A percentile compares a stretch with the other conserved stretches of the same genome.
Conservation (phyloP, 2,797 vertebrate genomes). For the Sebastes minor region DNA sequence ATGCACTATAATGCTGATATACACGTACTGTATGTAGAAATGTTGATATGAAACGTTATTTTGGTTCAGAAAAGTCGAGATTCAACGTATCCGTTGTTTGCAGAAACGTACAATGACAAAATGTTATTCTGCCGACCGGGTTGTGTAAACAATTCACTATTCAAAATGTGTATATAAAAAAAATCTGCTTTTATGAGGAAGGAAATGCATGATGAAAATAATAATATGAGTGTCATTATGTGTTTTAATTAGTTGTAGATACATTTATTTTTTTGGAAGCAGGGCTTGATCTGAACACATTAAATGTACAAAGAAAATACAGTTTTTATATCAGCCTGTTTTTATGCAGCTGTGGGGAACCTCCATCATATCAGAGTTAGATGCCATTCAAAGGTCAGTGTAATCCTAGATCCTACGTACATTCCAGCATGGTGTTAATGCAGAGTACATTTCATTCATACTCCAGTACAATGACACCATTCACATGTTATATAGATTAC, state of each 20-base stretch:
- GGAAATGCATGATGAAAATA: neutral
- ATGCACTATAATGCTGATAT: neutral
- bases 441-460: conserved; percentile 6
- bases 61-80: neutral
- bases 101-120: too few relatives aligned
- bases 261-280: neutral
- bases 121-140: neutral
- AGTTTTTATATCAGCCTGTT: neutral
- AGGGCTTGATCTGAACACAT: neutral
- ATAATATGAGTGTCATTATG: neutral
- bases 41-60: neutral
- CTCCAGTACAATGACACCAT: conserved; percentile 34
- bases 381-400: conserved; percentile 2
- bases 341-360: neutral
- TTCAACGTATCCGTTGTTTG: too few relatives aligned
- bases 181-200: neutral
- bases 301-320: neutral
- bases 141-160: neutral
- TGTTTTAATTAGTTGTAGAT: neutral
- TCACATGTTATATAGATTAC: conserved; percentile 34
- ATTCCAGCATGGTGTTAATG: conserved; percentile 5
- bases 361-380: neutral
- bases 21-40: neutral
- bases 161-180: neutral
- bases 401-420: neutral